Evolutionary conservation across 2,888 invertebrate genomes (phyloP).

Genomic region (Schizotus pectinicornis): DNA sequence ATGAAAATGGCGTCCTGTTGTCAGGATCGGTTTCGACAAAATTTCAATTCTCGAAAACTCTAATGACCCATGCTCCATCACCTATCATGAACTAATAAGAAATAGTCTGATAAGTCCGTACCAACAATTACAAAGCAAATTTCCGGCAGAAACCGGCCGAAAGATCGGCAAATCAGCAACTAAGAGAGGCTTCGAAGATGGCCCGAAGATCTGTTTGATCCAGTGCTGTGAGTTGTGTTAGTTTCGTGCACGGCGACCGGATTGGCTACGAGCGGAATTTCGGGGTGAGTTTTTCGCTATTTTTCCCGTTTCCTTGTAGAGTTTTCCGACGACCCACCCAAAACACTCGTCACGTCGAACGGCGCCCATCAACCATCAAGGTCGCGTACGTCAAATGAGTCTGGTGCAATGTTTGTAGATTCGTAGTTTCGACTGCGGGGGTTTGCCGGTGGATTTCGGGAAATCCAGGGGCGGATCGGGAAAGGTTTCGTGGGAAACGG

Average conservation of each 20-base stretch:
- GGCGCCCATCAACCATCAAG: conserved; percentile 51
- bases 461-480: neutral
- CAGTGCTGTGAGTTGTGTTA: conserved; percentile 38
- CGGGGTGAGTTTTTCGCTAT: conserved; percentile 46
- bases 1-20: conserved; percentile 56
- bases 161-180: conserved; percentile 30
- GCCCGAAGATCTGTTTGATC: conserved; percentile 33
- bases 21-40: conserved; percentile 53
- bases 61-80: conserved; percentile 56
- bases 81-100: conserved; percentile 46
- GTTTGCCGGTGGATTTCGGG: conserved; percentile 4
- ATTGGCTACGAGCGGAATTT: conserved; percentile 27
- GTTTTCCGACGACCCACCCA: conserved; percentile 48
- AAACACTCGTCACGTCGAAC: conserved; percentile 32
- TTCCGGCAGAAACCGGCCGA: conserved; percentile 33
- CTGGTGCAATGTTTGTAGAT: neutral
- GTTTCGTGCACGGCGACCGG: conserved; percentile 12
- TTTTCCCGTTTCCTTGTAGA: conserved; percentile 8
- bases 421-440: conserved; percentile 8
- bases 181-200: conserved; percentile 36
- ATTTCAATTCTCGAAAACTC: conserved; percentile 48
- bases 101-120: conserved; percentile 26
- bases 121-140: conserved; percentile 29
- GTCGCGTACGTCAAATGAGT: conserved; percentile 51
- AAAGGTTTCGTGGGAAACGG: neutral